A percentile compares a stretch with the other conserved stretches of the same genome.
Evolutionary conservation across 2,797 vertebrate genomes (phyloP).

Genomic region (Neosilurus mollespiculum): DNA sequence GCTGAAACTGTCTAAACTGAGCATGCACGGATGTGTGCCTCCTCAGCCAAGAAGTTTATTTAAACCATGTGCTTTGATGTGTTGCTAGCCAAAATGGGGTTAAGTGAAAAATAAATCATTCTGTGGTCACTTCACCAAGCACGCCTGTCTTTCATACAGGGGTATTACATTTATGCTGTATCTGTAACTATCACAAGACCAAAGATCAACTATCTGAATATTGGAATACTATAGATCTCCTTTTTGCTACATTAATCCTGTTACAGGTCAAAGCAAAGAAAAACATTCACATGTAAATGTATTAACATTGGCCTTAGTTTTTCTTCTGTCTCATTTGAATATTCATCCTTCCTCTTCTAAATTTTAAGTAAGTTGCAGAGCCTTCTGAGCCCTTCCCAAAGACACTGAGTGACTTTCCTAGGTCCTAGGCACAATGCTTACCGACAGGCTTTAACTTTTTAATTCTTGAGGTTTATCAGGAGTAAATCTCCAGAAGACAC

Average conservation of each 20-base stretch:
- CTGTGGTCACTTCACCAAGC: neutral
- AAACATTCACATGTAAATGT: neutral
- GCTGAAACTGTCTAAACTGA: neutral
- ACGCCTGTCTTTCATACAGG: neutral
- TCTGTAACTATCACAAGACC: neutral
- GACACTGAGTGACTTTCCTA: constrained; percentile 3
- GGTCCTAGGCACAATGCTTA: neutral
- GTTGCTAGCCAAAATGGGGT: neutral
- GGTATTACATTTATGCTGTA: neutral
- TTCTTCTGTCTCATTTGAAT: neutral
- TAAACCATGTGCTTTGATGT: neutral
- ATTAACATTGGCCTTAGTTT: neutral
- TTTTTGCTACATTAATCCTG: neutral
- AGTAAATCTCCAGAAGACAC: constrained; percentile 12
- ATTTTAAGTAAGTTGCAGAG: constrained; percentile 25
- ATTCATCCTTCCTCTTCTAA: neutral
- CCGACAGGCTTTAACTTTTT: neutral
- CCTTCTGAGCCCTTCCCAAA: constrained; percentile 25
- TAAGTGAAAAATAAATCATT: neutral
- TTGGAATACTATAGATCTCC: neutral
- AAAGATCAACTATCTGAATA: neutral
- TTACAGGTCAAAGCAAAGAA: neutral
- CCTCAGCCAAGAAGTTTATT: neutral
- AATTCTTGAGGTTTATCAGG: neutral
- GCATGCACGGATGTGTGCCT: neutral